Evolutionary conservation across 2,797 vertebrate species (phyloP), one percentile per base, ranked within the genome.

Genomic region (Cossypha heuglini): DNA sequence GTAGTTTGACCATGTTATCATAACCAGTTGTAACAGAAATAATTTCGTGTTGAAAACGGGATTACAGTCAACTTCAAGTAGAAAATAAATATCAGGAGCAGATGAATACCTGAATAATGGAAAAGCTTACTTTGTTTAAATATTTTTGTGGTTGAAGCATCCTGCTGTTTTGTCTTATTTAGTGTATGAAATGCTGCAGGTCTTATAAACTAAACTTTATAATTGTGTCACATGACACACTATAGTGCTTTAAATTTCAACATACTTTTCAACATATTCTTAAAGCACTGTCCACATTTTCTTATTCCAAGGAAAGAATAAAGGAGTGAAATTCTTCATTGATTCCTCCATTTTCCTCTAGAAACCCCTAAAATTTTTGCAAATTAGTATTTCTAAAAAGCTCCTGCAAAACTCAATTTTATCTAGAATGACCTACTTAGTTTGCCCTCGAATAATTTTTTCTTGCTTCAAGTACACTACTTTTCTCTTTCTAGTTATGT

Each of bases 91-190:
- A 95, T 21, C 16, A 94, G 54, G 35, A 95, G 4, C 28, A 94
- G 61, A 94, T 22, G 3, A 89, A 92, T 18, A 77, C 43, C 49
- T 79, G 45, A 81, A 38, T 76, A 94, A 94, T 52, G 46, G 87
- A 95, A 82, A 71, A 58, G 11, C 13, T 67, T 63, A n/a, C 62
- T 91, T 88, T 78, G 57, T 84, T 90, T 51, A 94, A 96, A 67
- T 80, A 80, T 92, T 86, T 95, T 83, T 20, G 25, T 42, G 25
- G 74, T 75, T 68, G 84, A 95, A 93, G 29, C 28, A 64, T 38
- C 5, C 14, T 42, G 31, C 11, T n/a, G 2, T 12, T 89, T 92
- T 62, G 35, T 57, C 73, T 25, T 67, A 52, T 31, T 31, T 33
- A 46, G 17, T 37, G 61, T 40, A 68, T 28, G 16, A 76, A 82